phyloP scores from a whole-genome alignment of 1,140 invertebrate species.

The Lamellibrachia luymesi region DNA sequence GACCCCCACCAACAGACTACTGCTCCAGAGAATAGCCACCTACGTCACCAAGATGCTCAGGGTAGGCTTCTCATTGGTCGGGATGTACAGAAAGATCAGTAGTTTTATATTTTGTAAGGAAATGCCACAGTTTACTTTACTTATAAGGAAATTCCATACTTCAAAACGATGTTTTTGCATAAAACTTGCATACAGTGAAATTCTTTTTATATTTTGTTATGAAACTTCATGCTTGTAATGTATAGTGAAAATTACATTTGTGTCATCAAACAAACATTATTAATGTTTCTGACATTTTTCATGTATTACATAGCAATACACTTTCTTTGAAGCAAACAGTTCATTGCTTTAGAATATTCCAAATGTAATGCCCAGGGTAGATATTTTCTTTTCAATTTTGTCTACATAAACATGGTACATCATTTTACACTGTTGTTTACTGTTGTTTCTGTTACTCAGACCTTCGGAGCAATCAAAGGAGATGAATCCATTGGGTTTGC shows the following conservation, averaged over 20 bases:
- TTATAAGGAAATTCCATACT: too few relatives aligned
- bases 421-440: not conserved
- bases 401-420: not conserved
- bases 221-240: not conserved
- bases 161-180: too few relatives aligned
- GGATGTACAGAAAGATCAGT: not conserved
- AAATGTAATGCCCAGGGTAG: too few relatives aligned
- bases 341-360: too few relatives aligned
- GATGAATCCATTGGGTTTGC: conserved; percentile 79
- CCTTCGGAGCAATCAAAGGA: conserved; percentile 79
- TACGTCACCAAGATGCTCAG: conserved; percentile 86
- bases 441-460: conserved; percentile 31
- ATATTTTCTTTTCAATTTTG: too few relatives aligned
- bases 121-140: too few relatives aligned
- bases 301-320: too few relatives aligned
- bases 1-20: conserved; percentile 51
- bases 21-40: conserved; percentile 60
- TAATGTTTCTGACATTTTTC: too few relatives aligned
- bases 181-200: too few relatives aligned
- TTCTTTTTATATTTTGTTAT: not conserved
- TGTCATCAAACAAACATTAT: not conserved
- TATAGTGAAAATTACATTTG: not conserved
- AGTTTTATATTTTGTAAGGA: not conserved
- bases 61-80: conserved; percentile 53
- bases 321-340: too few relatives aligned